Conservation (phyloP, 2,888 invertebrate genomes). For the Serripes groenlandicus region DNA sequence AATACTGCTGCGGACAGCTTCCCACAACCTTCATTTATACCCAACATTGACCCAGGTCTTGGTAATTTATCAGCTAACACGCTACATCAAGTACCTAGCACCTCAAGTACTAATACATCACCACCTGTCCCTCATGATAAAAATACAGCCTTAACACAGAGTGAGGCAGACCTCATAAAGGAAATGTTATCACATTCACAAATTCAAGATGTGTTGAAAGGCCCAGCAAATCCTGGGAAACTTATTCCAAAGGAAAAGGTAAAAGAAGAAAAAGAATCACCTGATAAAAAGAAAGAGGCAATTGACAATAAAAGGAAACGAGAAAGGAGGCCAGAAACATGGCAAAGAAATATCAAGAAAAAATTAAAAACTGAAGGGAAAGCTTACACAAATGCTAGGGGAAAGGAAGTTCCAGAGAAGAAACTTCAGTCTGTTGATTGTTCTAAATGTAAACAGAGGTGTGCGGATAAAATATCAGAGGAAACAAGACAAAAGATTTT, state of each 20-base stretch:
- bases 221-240: slow-evolving; percentile 9
- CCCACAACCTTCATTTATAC: slow-evolving; percentile 54
- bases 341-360: slow-evolving; percentile 62
- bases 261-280: slow-evolving; percentile 22
- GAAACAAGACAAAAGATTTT: slow-evolving; percentile 61
- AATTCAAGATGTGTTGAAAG: slow-evolving; percentile 48
- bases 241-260: slow-evolving; percentile 20
- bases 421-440: slow-evolving; percentile 50
- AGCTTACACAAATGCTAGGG: slow-evolving; percentile 50
- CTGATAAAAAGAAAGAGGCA: slow-evolving; percentile 32
- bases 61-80: slow-evolving; percentile 21
- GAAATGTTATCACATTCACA: slow-evolving; percentile 56
- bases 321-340: slow-evolving; percentile 55
- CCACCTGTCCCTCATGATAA: slow-evolving; percentile 34
- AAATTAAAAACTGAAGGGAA: slow-evolving; percentile 62
- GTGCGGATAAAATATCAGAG: slow-evolving; percentile 57
- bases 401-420: slow-evolving; percentile 52
- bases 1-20: slow-evolving; percentile 39
- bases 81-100: not conserved
- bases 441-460: slow-evolving; percentile 61
- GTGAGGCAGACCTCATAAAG: slow-evolving; percentile 59
- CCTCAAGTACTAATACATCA: not conserved
- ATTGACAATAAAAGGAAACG: slow-evolving; percentile 42
- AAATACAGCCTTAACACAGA: slow-evolving; percentile 31
- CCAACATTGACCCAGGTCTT: slow-evolving; percentile 29